These are phyloP conservation scores for Julus scandinavius DNA, from an alignment of 2,888 invertebrate genomes.

Conservation along the genomic window DNA sequence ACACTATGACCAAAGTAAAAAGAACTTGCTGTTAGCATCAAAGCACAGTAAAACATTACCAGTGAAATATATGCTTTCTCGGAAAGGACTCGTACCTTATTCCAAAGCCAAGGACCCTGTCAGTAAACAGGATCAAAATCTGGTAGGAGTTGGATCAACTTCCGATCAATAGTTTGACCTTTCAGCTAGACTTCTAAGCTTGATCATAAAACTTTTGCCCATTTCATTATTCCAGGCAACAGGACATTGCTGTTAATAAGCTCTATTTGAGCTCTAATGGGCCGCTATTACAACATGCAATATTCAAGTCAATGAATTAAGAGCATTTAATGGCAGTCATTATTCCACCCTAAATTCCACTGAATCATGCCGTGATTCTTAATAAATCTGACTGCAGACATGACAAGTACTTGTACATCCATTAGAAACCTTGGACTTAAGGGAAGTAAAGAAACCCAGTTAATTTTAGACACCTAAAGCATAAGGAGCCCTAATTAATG, in stretches of 20 bases:
- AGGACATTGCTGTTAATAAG: slow-evolving; percentile 39
- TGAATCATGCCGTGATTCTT: not conserved
- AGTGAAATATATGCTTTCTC: not conserved
- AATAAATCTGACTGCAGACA: not conserved
- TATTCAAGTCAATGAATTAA: slow-evolving; percentile 40
- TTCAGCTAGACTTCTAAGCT: slow-evolving; percentile 31
- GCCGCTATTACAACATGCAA: not conserved
- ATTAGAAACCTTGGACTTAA: not conserved
- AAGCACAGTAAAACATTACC: not conserved
- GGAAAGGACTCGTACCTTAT: not conserved
- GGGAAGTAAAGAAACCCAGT: not conserved
- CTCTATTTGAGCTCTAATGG: slow-evolving; percentile 42
- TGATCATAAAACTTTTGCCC: slow-evolving; percentile 24
- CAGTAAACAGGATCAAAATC: not conserved
- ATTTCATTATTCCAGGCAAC: slow-evolving; percentile 44
- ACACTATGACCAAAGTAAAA: not conserved
- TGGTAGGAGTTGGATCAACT: not conserved
- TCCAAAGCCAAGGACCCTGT: not conserved
- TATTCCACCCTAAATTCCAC: slow-evolving; percentile 4
- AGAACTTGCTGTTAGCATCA: not conserved
- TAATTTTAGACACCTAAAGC: not conserved
- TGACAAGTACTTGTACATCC: not conserved
- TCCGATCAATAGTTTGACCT: slow-evolving; percentile 36
- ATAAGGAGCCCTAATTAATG: not conserved
- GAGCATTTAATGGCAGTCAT: not conserved